Evolutionary conservation across 1,140 invertebrate genomes (phyloP).

Genomic region (Battus philenor): DNA sequence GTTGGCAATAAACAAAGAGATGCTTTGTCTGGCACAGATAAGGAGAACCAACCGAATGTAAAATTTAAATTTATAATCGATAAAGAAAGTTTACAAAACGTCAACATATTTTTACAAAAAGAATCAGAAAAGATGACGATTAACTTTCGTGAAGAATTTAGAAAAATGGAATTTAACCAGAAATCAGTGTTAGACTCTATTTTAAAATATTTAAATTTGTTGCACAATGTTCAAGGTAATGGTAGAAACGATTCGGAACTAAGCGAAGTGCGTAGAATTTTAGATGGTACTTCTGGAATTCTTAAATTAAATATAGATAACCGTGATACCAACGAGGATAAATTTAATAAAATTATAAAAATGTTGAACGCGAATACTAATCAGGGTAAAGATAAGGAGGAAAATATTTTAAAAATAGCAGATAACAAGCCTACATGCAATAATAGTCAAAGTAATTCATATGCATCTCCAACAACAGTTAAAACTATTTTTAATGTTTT

Average conservation of each 20-base stretch:
- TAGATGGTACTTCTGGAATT: conserved; percentile 30
- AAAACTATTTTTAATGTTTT: too few relatives aligned
- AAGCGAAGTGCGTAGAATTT: conserved; percentile 31
- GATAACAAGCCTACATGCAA: too few relatives aligned
- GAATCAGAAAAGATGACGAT: conserved; percentile 39
- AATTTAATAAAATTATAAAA: conserved; percentile 30
- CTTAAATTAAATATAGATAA: conserved; percentile 18
- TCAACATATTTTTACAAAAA: conserved; percentile 35
- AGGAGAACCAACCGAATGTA: too few relatives aligned
- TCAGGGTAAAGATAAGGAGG: too few relatives aligned
- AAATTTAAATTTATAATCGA: too few relatives aligned
- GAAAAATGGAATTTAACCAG: conserved; percentile 21
- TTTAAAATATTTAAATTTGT: conserved; percentile 33
- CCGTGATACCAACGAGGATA: conserved; percentile 19
- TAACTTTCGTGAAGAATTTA: conserved; percentile 28
- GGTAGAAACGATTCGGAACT: conserved; percentile 29
- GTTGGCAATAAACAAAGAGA: too few relatives aligned
- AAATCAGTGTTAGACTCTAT: conserved; percentile 26
- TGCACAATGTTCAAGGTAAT: conserved; percentile 33
- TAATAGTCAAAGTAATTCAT: too few relatives aligned
- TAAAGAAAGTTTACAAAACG: conserved; percentile 33
- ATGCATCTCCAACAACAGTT: too few relatives aligned
- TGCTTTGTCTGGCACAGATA: too few relatives aligned
- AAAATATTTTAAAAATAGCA: too few relatives aligned
- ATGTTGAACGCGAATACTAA: too few relatives aligned